Percentiles rank a stretch among this genome's conserved stretches.
Evolutionary conservation across 2,797 vertebrate genomes (phyloP).

Genomic region (Microhierax caerulescens): DNA sequence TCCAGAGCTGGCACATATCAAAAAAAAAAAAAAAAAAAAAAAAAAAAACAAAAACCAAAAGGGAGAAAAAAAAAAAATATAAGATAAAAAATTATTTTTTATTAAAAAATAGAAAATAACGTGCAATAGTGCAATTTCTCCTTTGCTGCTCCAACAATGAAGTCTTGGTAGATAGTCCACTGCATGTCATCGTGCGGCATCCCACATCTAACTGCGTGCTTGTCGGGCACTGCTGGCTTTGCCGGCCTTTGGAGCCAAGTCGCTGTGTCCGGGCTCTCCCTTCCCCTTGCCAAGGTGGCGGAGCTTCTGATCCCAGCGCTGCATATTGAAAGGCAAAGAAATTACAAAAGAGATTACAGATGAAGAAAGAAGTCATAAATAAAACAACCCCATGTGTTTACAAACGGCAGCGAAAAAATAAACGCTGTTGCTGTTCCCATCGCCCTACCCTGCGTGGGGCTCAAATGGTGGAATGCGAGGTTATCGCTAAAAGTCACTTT

Average conservation of each 20-base stretch:
- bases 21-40: not conserved
- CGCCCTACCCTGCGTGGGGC: rapidly evolving
- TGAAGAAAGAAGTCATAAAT: not conserved
- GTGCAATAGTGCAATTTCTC: slow-evolving; percentile 95
- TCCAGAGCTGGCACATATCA: slow-evolving; percentile 74
- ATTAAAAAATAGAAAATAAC: slow-evolving; percentile 84
- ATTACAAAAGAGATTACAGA: not conserved
- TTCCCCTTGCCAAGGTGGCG: slow-evolving; percentile 74
- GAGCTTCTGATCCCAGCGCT: slow-evolving; percentile 86
- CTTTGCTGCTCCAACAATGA: slow-evolving; percentile 77
- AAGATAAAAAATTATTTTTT: slow-evolving; percentile 78
- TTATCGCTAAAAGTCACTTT: not conserved
- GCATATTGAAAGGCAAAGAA: not conserved
- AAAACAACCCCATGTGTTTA: not conserved
- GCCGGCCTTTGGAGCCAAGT: slow-evolving; percentile 57
- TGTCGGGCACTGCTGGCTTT: slow-evolving; percentile 63
- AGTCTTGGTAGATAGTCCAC: slow-evolving; percentile 71
- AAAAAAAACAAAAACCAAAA: slow-evolving; percentile 55
- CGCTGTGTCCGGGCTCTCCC: slow-evolving; percentile 60
- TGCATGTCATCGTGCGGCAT: not conserved
- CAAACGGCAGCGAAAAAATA: not conserved
- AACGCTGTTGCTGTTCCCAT: rapidly evolving
- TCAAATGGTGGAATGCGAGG: not conserved
- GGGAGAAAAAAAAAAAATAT: slow-evolving; percentile 77
- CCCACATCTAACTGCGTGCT: slow-evolving; percentile 67